A percentile compares a stretch with the other conserved stretches of the same genome.
These are phyloP conservation scores for Zygaena filipendulae DNA, from an alignment of 2,888 invertebrate genomes.

Conservation along the genomic window DNA sequence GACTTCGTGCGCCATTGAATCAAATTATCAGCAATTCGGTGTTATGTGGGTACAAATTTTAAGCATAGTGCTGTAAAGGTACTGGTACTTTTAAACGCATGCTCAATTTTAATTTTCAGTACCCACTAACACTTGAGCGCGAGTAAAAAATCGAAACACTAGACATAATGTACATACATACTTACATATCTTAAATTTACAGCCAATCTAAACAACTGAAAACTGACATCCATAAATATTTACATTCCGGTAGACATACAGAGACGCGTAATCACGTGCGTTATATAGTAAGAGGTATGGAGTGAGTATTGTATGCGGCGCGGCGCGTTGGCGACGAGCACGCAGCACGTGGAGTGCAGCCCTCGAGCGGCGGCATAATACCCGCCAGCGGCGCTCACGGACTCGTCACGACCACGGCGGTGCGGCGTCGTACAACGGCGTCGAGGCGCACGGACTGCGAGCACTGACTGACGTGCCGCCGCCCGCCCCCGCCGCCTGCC, in stretches of 20 bases:
- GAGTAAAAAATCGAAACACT: constrained; percentile 42
- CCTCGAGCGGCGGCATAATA: constrained; percentile 54
- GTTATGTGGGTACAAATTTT: too few relatives aligned
- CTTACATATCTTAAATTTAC: constrained; percentile 67
- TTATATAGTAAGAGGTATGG: constrained; percentile 34
- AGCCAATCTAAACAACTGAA: constrained; percentile 68
- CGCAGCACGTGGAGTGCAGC: constrained; percentile 44
- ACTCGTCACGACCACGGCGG: too few relatives aligned
- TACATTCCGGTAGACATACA: constrained; percentile 58
- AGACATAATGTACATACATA: constrained; percentile 59
- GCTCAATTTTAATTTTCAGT: too few relatives aligned
- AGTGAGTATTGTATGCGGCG: constrained; percentile 27
- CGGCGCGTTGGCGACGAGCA: constrained; percentile 32
- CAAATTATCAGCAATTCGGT: too few relatives aligned
- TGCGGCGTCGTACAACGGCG: constrained; percentile 21
- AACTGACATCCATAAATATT: constrained; percentile 69
- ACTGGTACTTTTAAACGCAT: too few relatives aligned
- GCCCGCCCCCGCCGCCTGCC: constrained; percentile 21
- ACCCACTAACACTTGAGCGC: too few relatives aligned
- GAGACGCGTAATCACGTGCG: constrained; percentile 47
- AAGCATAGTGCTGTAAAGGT: too few relatives aligned
- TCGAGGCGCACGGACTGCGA: constrained; percentile 27
- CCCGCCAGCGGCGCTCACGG: constrained; percentile 23
- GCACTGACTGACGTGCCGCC: constrained; percentile 27
- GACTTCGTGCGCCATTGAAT: constrained; percentile 54